phyloP scores from a whole-genome alignment of 2,113 vertebrate species.

The Chauna torquata region DNA sequence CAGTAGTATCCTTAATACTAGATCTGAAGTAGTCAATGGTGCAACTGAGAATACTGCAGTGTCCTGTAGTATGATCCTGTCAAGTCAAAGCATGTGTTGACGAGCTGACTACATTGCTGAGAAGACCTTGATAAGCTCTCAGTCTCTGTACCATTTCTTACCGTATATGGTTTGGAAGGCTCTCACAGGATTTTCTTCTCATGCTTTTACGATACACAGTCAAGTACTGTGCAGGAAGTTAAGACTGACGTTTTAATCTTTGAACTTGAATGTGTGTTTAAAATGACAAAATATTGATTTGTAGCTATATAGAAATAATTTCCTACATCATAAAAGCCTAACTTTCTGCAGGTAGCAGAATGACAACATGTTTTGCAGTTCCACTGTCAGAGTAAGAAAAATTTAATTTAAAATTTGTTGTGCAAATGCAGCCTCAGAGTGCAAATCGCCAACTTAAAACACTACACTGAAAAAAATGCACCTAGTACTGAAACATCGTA shows the following conservation, averaged over 20 bases:
- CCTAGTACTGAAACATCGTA: neutral
- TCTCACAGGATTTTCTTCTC: neutral
- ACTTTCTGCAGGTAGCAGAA: neutral
- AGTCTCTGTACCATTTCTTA: neutral
- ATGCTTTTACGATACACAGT: neutral
- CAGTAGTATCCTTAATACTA: neutral
- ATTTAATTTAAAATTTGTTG: neutral
- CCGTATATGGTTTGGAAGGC: neutral
- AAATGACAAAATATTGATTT: neutral
- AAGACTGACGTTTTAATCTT: neutral
- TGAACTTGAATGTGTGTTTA: neutral
- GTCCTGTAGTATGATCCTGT: neutral
- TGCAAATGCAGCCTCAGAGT: no score
- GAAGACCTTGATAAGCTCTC: neutral
- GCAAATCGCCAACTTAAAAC: neutral
- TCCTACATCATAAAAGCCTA: neutral
- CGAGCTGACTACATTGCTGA: neutral
- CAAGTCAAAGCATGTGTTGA: neutral
- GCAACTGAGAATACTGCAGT: neutral
- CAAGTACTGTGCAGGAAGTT: neutral
- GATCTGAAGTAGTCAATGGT: neutral
- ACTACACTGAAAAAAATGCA: neutral
- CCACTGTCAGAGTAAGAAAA: fast-evolving
- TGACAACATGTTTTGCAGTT: neutral
- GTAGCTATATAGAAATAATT: neutral